Evolutionary conservation across 2,113 vertebrate genomes (phyloP).

Genomic region (Oxygymnocypris stewartii): DNA sequence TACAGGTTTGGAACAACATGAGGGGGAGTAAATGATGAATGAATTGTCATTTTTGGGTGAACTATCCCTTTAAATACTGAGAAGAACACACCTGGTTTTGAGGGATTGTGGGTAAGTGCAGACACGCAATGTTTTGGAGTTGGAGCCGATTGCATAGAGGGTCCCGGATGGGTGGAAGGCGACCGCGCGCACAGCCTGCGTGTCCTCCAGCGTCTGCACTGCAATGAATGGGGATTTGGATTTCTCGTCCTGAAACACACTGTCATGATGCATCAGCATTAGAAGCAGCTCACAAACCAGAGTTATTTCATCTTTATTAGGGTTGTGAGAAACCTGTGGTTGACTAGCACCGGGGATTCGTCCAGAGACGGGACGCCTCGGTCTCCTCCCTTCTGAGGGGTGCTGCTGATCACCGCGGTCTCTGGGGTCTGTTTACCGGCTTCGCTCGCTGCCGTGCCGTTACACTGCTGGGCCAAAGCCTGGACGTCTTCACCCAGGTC

Average conservation of each 20-base stretch:
- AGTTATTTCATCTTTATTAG: neutral
- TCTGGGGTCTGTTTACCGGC: constrained; percentile 65
- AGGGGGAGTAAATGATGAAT: no score
- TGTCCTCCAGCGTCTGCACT: constrained; percentile 91
- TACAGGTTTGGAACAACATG: no score
- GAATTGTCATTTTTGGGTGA: no score
- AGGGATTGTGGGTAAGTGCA: constrained; percentile 89
- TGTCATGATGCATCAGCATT: constrained; percentile 42
- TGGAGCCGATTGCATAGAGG: constrained; percentile 96
- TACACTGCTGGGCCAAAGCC: constrained; percentile 80
- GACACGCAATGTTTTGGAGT: constrained; percentile 95
- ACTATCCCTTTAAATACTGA: neutral
- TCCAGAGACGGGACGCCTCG: constrained; percentile 79
- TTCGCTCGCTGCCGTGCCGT: constrained; percentile 71
- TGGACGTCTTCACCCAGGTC: constrained; percentile 83
- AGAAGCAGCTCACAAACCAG: neutral
- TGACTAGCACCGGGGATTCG: constrained; percentile 81
- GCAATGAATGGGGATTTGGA: constrained; percentile 86
- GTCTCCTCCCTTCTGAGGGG: constrained; percentile 75
- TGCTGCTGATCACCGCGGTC: constrained; percentile 75
- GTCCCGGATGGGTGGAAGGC: constrained; percentile 94
- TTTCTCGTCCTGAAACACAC: constrained; percentile 75
- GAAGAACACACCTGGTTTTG: constrained; percentile 71
- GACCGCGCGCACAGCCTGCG: constrained; percentile 94
- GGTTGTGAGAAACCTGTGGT: constrained; percentile 70